Conservation (phyloP, 2,113 vertebrate genomes). For the Cynocephalus volans region DNA sequence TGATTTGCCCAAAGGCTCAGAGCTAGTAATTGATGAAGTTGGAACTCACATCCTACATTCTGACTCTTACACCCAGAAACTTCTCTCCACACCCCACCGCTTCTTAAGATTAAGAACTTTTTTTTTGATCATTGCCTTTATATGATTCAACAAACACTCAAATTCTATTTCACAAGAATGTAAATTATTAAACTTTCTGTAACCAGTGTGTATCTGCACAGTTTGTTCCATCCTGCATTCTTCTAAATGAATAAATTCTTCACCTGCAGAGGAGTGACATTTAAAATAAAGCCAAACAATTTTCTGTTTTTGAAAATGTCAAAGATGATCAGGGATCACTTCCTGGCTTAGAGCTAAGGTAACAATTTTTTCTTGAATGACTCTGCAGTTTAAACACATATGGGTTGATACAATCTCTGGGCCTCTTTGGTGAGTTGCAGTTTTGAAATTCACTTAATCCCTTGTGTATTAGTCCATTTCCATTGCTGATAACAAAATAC, state of each 20-base stretch:
- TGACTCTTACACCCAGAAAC: neutral
- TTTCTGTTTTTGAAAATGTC: conserved; percentile 76
- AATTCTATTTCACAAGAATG: conserved; percentile 12
- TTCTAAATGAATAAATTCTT: conserved; percentile 71
- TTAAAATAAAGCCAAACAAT: conserved; percentile 77
- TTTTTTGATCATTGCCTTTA: neutral
- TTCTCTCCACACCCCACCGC: neutral
- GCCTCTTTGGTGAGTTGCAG: neutral
- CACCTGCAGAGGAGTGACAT: conserved; percentile 70
- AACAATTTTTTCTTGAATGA: conserved; percentile 31
- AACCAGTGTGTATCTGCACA: neutral
- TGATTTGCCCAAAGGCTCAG: neutral
- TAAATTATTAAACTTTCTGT: conserved; percentile 15
- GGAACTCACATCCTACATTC: neutral
- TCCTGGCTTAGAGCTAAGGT: neutral
- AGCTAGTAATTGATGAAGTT: neutral
- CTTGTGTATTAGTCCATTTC: neutral
- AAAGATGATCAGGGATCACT: conserved; percentile 58
- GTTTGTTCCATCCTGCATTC: conserved; percentile 14
- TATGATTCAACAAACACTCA: conserved; percentile 61
- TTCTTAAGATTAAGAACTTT: conserved; percentile 46
- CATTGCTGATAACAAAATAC: too few relatives aligned
- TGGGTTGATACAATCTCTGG: neutral
- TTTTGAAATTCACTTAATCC: conserved; percentile 71
- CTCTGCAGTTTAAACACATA: conserved; percentile 40